A percentile compares a stretch with the other conserved stretches of the same genome.
Conservation (phyloP, 1,140 invertebrate genomes). For the Aplysia californica region DNA sequence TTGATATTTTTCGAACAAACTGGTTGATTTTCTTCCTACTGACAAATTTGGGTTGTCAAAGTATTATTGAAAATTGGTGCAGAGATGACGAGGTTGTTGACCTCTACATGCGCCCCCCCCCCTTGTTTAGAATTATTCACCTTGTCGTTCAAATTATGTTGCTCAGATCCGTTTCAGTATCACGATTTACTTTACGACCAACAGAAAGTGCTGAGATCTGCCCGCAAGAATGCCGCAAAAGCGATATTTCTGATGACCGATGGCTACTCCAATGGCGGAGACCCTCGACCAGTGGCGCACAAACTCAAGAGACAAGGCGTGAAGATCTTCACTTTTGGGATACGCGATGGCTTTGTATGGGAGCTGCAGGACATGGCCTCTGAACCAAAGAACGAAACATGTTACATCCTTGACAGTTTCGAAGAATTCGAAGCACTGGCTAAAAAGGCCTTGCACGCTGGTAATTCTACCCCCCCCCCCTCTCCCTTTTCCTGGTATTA, state of each 20-base stretch:
- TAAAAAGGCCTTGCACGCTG: conserved; percentile 77
- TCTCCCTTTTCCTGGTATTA: too few species aligned
- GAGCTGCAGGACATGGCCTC: conserved; percentile 78
- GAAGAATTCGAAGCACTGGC: conserved; percentile 79
- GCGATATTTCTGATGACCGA: conserved; percentile 79
- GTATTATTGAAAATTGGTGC: too few species aligned
- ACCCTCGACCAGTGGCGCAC: conserved; percentile 74
- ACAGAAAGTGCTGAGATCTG: conserved; percentile 73
- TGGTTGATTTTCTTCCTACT: too few species aligned
- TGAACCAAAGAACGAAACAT: conserved; percentile 74
- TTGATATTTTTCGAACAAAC: too few species aligned
- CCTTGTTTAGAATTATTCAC: too few species aligned
- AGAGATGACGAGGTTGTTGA: too few species aligned
- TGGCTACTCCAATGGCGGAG: conserved; percentile 80
- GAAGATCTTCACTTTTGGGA: conserved; percentile 78
- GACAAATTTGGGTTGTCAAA: too few species aligned
- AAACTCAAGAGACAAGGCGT: conserved; percentile 70
- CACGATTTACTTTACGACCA: too few species aligned
- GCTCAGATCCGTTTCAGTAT: too few species aligned
- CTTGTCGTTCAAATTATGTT: too few species aligned
- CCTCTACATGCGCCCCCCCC: too few species aligned
- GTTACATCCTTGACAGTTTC: conserved; percentile 79
- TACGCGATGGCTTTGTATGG: conserved; percentile 76
- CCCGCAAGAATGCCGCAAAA: conserved; percentile 71
- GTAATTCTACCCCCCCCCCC: too few species aligned